Evolutionary conservation across 2,888 invertebrate genomes (phyloP), one percentile per base, ranked within the genome.

Genomic region (Dryadula phaetusa): DNA sequence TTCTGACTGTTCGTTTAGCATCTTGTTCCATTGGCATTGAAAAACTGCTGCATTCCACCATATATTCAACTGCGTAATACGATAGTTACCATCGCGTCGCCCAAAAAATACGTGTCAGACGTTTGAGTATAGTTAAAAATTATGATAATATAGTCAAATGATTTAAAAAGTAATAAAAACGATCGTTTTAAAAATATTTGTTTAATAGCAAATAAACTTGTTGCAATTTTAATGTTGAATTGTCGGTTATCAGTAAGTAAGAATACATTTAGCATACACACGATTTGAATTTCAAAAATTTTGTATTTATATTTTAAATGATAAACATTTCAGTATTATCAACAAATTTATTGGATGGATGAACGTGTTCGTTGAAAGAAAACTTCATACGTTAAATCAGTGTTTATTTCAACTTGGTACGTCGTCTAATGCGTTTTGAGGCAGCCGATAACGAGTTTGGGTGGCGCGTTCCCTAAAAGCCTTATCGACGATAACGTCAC

Each of bases 311-410:
- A 12, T 61, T 61, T 66, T 44, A 70, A 61, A 77, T 82, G 87
- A 87, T 88, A 86, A 86, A 79, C 80, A 82, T 87, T 86, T 82
- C 79, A 76, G 72, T 81, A 83, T 91, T 90, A 91, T 90, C 91
- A 84, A 81, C 81, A 76, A 82, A 90, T 90, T 90, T 91, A 90
- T 90, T 87, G 87, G 83, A 76, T 82, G 76, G 75, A 75, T 75
- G 75, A 77, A 80, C 76, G 78, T 80, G 81, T 79, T 77, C 83
- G 82, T 80, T 84, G 79, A 76, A 75, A 73, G 76, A 80, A 82
- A 82, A 81, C 77, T 83, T 86, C 83, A 80, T 85, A 88, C 81
- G 84, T 84, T 85, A 85, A 85, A 87, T 86, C 85, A 81, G 84
- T 79, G 79, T 84, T 83, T 82, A 82, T 85, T 84, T 83, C 76